Evolutionary conservation across 2,888 invertebrate genomes (phyloP).

Genomic region (Polyploca ridens): DNA sequence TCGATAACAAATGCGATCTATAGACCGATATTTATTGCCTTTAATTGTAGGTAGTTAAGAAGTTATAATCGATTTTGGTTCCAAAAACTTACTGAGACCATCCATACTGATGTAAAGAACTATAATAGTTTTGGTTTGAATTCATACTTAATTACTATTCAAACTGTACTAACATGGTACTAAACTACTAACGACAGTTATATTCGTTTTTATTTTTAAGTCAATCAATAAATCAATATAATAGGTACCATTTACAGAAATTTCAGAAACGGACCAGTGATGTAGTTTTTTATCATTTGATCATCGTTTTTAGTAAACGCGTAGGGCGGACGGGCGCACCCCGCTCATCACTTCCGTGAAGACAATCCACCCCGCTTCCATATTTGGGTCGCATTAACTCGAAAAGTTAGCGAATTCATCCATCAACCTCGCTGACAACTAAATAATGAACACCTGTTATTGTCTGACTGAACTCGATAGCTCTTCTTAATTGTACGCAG

Average conservation of each 20-base stretch:
- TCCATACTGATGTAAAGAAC: neutral
- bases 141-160: neutral
- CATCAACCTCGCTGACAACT: slow-evolving; percentile 58
- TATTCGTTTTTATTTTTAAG: neutral
- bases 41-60: neutral
- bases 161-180: neutral
- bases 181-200: neutral
- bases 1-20: too few relatives aligned
- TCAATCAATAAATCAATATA: neutral
- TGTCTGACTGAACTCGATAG: slow-evolving; percentile 29
- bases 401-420: slow-evolving; percentile 55
- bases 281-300: slow-evolving; percentile 6
- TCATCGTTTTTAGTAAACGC: neutral
- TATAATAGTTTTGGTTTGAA: neutral
- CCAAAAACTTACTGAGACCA: neutral
- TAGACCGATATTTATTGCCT: neutral
- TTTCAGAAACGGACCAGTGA: neutral
- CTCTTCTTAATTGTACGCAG: slow-evolving; percentile 15
- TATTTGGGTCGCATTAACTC: slow-evolving; percentile 53
- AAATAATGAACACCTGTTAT: slow-evolving; percentile 57
- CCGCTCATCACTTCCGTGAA: slow-evolving; percentile 39
- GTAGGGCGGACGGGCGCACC: slow-evolving; percentile 17
- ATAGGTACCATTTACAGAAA: neutral
- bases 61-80: neutral
- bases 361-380: slow-evolving; percentile 54